These are phyloP conservation scores for Otolemur crassicaudatus DNA, from an alignment of 2,797 vertebrate species.

Conservation along the genomic window DNA sequence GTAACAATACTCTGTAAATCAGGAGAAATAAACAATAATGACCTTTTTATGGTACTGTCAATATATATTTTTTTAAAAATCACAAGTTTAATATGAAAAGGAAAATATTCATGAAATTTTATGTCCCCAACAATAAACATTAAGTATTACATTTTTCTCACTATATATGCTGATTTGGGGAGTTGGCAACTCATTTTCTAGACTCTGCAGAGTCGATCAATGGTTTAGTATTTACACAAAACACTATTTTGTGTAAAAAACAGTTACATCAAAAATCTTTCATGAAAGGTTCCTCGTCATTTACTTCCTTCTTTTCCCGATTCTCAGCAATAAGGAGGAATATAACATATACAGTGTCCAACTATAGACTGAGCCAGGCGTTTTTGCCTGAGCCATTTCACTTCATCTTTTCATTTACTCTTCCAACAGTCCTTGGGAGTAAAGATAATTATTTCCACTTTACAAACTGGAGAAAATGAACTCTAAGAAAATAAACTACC, in stretches of 20 bases:
- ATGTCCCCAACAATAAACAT: not conserved
- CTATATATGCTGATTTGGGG: not conserved
- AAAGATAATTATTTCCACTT: constrained; percentile 10
- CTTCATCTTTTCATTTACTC: not conserved
- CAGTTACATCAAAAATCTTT: not conserved
- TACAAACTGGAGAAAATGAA: not conserved
- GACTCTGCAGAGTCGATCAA: not conserved
- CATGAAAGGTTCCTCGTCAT: not conserved
- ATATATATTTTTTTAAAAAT: not conserved
- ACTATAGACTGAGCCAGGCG: not conserved
- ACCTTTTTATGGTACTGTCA: constrained; percentile 21
- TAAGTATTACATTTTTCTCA: not conserved
- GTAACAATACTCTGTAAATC: constrained; percentile 94
- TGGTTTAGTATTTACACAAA: not conserved
- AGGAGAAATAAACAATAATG: constrained; percentile 54
- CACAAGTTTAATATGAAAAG: constrained; percentile 52
- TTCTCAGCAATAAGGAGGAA: not conserved
- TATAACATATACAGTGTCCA: not conserved
- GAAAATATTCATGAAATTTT: not conserved
- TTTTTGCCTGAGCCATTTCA: not conserved
- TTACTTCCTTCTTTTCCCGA: not conserved
- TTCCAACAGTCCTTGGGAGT: not conserved
- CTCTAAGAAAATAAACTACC: constrained; percentile 13
- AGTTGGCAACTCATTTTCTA: constrained; percentile 5
- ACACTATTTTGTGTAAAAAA: not conserved